Evolutionary conservation across 2,113 vertebrate genomes (phyloP).

Genomic region (Ovis aries): DNA sequence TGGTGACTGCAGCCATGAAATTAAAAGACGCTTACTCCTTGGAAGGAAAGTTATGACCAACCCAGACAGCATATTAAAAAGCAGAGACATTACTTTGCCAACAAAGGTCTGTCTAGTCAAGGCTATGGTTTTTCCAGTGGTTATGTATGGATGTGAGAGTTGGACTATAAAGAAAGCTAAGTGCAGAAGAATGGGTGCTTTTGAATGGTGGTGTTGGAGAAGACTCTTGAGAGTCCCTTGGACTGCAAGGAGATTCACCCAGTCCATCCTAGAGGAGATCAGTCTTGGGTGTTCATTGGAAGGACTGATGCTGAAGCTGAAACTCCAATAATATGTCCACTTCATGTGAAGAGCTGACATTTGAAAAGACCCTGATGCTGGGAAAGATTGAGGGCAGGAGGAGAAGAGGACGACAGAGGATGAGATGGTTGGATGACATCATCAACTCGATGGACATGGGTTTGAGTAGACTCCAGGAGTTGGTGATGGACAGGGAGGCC

Average conservation of each 20-base stretch:
- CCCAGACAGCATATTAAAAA: not conserved
- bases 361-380: not conserved
- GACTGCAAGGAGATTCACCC: not conserved
- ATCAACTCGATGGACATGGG: not conserved
- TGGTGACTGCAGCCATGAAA: not conserved
- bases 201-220: not conserved
- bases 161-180: not conserved
- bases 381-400: not conserved
- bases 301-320: not conserved
- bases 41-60: not conserved
- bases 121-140: not conserved
- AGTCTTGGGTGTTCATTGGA: not conserved
- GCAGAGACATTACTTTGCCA: not conserved
- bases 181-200: fast-evolving
- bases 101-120: not conserved
- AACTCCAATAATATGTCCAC: not conserved
- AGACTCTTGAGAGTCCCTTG: not conserved
- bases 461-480: fast-evolving
- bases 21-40: not conserved
- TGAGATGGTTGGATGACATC: not conserved
- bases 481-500: not conserved
- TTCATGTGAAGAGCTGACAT: not conserved
- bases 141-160: not conserved
- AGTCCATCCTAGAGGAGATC: not conserved
- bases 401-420: not conserved